Evolutionary conservation across 64 coral and sea anemone species (phyloP).

Genomic region (Pocillopora verrucosa): DNA sequence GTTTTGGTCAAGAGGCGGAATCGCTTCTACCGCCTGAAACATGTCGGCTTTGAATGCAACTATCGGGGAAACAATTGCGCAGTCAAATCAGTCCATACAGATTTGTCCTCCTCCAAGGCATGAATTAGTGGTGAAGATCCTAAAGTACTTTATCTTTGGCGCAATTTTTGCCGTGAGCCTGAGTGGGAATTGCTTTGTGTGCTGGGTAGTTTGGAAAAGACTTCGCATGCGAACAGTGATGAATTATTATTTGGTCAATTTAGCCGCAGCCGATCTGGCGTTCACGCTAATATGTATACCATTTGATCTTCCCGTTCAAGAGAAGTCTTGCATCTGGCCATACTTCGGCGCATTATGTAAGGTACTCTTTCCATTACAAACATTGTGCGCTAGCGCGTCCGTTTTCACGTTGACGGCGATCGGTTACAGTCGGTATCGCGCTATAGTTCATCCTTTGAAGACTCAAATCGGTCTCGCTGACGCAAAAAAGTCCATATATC

Average conservation of each 20-base stretch:
- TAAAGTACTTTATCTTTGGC: constrained; percentile 64
- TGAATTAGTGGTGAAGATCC: constrained; percentile 1
- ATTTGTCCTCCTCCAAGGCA: neutral
- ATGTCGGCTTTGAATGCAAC: too few relatives aligned
- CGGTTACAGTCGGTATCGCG: constrained; percentile 73
- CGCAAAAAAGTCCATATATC: constrained; percentile 48
- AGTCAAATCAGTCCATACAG: neutral
- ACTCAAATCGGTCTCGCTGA: constrained; percentile 48
- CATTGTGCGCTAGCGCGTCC: constrained; percentile 70
- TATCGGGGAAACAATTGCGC: neutral
- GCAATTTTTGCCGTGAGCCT: constrained; percentile 62
- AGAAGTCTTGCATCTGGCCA: constrained; percentile 69
- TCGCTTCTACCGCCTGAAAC: too few relatives aligned
- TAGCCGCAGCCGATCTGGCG: constrained; percentile 71
- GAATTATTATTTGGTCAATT: constrained; percentile 85
- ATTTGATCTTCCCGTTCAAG: constrained; percentile 82
- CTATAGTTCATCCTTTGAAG: constrained; percentile 77
- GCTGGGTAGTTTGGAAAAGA: constrained; percentile 72
- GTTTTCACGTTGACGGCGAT: constrained; percentile 75
- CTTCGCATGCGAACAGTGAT: constrained; percentile 79
- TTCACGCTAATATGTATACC: constrained; percentile 85
- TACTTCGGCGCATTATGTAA: constrained; percentile 69
- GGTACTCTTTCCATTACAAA: constrained; percentile 78
- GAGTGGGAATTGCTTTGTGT: constrained; percentile 69
- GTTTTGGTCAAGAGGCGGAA: too few relatives aligned